A percentile compares a stretch with the other conserved stretches of the same genome.
Evolutionary conservation across 2,888 invertebrate species (phyloP).

Genomic region (Tenthredo amoena): DNA sequence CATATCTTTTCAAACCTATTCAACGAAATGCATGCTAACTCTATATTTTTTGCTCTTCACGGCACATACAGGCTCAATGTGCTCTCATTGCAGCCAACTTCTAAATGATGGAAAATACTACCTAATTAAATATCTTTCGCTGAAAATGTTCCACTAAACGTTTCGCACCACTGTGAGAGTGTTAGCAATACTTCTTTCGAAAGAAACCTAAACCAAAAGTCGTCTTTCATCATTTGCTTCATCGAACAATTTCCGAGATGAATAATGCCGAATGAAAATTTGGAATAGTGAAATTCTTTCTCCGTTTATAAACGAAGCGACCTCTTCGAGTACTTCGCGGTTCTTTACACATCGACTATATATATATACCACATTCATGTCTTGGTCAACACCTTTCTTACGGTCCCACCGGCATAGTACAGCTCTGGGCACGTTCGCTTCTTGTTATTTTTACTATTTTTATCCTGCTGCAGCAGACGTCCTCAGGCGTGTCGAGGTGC

Average conservation of each 20-base stretch:
- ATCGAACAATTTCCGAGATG: not conserved
- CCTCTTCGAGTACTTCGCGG: conserved; percentile 18
- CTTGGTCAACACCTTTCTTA: conserved; percentile 26
- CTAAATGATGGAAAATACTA: too few species aligned
- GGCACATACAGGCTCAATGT: too few species aligned
- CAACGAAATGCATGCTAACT: too few species aligned
- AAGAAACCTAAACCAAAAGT: too few species aligned
- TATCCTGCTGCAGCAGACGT: not conserved
- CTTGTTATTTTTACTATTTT: conserved; percentile 37
- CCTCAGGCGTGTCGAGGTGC: conserved; percentile 39
- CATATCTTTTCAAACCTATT: too few species aligned
- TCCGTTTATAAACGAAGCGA: not conserved
- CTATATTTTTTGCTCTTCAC: too few species aligned
- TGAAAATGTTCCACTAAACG: not conserved
- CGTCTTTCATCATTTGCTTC: not conserved
- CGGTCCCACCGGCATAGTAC: not conserved
- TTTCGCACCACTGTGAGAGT: not conserved
- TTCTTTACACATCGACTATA: not conserved
- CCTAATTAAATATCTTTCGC: not conserved
- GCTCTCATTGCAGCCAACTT: too few species aligned
- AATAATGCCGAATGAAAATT: too few species aligned
- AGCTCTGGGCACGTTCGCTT: not conserved
- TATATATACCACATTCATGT: not conserved
- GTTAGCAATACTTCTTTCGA: not conserved
- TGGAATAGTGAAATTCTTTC: not conserved